phyloP scores from a whole-genome alignment of 2,113 vertebrate genomes.

The Rhabdomys dilectus region DNA sequence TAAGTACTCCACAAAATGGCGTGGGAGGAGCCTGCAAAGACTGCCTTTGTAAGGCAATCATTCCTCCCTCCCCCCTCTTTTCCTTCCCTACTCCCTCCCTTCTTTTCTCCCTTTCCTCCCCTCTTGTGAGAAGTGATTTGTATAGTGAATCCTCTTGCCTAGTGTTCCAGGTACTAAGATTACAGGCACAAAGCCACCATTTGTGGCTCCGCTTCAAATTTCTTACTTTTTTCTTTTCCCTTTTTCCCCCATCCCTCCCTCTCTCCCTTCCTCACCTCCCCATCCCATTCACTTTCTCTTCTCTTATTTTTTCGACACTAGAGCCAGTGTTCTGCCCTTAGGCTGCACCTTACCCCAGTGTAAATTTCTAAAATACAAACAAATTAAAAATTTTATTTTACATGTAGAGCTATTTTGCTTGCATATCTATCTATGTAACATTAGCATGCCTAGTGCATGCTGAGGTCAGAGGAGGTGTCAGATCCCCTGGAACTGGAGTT shows the following conservation, averaged over 20 bases:
- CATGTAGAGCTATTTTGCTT: neutral
- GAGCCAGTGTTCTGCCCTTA: neutral
- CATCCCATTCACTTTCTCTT: neutral
- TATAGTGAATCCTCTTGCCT: neutral
- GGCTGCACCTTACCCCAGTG: neutral
- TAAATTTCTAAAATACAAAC: neutral
- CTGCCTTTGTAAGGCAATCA: neutral
- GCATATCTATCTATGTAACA: neutral
- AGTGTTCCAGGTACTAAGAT: neutral
- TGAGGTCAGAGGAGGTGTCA: neutral
- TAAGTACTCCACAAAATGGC: neutral
- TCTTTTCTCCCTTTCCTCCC: too few species aligned
- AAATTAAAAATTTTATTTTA: neutral
- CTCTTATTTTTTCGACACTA: neutral
- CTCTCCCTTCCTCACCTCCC: accelerated
- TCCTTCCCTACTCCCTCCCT: accelerated
- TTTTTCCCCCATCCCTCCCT: accelerated
- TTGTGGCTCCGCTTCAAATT: neutral
- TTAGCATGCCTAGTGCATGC: neutral
- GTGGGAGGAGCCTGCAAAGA: neutral
- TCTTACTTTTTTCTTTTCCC: neutral
- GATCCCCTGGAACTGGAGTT: neutral
- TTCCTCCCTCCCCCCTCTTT: too few species aligned
- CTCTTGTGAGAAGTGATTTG: neutral
- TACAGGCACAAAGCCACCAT: neutral